Evolutionary conservation across 2,797 vertebrate species (phyloP), one percentile per base, ranked within the genome.

Genomic region (Pangasius sanitwongsei): DNA sequence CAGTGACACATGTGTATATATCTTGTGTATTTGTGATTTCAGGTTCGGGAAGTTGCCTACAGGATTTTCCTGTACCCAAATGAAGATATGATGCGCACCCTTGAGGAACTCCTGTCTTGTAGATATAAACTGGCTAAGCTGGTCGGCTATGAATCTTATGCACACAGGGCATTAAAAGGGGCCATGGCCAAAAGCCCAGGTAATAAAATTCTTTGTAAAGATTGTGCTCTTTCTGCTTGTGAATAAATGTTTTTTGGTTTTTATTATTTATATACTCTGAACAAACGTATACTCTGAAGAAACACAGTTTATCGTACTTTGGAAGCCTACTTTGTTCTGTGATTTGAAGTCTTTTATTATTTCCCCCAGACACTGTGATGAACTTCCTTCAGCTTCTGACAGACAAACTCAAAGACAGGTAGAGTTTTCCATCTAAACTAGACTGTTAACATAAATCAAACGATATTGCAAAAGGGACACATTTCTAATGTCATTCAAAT

Each of bases 1-100:
- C 37, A 61, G 31, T 67, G 2, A 13, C n/a, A 3, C 2, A 8
- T 55, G 23, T 31, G n/a, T 31, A 8, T 23, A 13, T 18, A 23
- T 69, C n/a, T 53, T n/a, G 16, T 57, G 31, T 44, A 63, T 82
- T 69, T 75, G 67, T 13, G 23, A 77, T 88, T 92, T 87, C 80
- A 99, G 98, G 96, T 99, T 7, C 96, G 98, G 90, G 99, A 99
- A 95, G 97, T 97, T 23, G 99, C 98, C 86, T 99, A 99, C 93
- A 98, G 97, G 94, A 95, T 99, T 92, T 99, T 98, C 88, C 97
- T 99, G 3, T 97, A 99, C 91, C 98, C 98, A 4, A 98, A 96
- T 15, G 44, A 93, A 83, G 95, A 96, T 9, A 95, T 98, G 59
- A 65, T 99, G 95, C 92, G 90, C 2, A 96, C 97, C 78, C 93